Conservation (phyloP, 2,113 vertebrate genomes). For the Hypanus sabinus region DNA sequence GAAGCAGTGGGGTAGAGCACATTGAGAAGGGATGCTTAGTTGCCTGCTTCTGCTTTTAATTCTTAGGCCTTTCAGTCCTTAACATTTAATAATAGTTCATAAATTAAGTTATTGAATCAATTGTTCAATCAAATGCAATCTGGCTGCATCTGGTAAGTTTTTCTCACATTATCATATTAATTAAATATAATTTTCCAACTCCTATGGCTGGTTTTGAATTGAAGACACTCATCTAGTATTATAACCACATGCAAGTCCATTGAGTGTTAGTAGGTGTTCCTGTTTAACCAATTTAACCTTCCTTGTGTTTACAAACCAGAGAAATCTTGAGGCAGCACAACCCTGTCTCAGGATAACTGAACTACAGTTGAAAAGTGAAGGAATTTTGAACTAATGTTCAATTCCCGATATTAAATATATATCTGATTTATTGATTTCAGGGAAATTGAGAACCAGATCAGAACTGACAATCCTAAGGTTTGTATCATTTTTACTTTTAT, state of each 20-base stretch:
- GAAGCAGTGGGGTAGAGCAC: no score
- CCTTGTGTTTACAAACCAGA: neutral
- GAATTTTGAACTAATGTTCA: neutral
- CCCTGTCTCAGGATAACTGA: neutral
- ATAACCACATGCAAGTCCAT: neutral
- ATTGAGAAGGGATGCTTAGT: neutral
- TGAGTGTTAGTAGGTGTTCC: neutral
- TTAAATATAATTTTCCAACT: neutral
- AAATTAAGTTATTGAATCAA: neutral
- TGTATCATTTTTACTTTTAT: neutral
- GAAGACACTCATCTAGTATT: neutral
- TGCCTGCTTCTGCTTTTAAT: no score
- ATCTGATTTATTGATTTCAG: slow-evolving; percentile 25
- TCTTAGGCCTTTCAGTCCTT: no score
- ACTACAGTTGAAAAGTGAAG: neutral
- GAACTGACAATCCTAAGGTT: neutral
- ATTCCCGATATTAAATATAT: neutral
- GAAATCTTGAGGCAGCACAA: neutral
- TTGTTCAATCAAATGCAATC: neutral
- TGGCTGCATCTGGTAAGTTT: neutral
- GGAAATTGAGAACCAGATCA: slow-evolving; percentile 25
- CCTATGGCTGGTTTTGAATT: neutral
- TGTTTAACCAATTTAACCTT: neutral
- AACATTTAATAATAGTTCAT: no score
- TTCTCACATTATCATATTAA: neutral